Percentiles rank a stretch among this genome's conserved stretches.
Evolutionary conservation across 2,888 invertebrate genomes (phyloP).

Genomic region (Polydesmus complanatus): DNA sequence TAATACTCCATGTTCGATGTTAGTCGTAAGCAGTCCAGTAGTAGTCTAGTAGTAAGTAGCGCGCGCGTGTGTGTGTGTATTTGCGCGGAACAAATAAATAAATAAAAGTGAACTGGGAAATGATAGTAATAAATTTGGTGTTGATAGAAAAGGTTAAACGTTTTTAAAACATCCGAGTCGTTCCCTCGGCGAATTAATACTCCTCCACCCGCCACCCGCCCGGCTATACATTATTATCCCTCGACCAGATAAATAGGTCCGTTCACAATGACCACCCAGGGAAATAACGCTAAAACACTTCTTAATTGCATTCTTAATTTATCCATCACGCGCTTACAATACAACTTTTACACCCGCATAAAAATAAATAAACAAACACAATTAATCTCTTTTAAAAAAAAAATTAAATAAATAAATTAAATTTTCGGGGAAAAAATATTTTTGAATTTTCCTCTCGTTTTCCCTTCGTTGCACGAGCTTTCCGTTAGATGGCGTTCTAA

Average conservation of each 20-base stretch:
- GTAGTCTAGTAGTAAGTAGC: too few species aligned
- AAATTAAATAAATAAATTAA: too few species aligned
- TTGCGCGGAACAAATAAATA: background rate
- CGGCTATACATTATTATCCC: background rate
- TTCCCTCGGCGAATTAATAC: background rate
- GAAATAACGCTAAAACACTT: background rate
- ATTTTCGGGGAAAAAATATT: too few species aligned
- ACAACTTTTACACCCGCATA: too few species aligned
- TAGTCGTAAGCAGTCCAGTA: too few species aligned
- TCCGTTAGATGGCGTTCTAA: too few species aligned
- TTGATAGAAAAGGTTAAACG: background rate
- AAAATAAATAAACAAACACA: too few species aligned
- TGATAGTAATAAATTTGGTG: background rate
- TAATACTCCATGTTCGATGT: too few species aligned
- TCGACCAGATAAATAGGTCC: background rate
- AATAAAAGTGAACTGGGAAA: background rate
- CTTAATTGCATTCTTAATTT: background rate
- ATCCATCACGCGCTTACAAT: background rate
- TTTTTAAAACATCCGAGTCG: background rate
- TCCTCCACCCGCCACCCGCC: background rate
- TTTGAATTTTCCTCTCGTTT: too few species aligned
- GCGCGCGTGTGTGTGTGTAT: too few species aligned
- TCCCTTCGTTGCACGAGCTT: too few species aligned
- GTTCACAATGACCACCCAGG: background rate
- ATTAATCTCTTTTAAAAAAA: too few species aligned